Percentiles rank a stretch among this genome's conserved stretches.
Evolutionary conservation across 1,140 invertebrate genomes (phyloP).

Genomic region (Diuraphis noxia): DNA sequence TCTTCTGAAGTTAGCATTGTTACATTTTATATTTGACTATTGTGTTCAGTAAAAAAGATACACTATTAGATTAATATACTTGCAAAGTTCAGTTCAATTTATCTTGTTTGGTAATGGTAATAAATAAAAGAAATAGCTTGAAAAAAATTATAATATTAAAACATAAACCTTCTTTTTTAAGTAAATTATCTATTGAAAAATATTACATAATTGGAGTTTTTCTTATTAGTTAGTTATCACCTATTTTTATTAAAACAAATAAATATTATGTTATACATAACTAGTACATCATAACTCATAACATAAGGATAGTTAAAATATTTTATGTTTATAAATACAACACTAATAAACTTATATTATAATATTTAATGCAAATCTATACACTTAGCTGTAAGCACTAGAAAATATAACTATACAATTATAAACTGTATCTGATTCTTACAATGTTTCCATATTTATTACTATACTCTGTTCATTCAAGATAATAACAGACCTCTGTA

Average conservation of each 20-base stretch:
- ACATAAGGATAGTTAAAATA: not conserved
- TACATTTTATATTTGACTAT: constrained; percentile 51
- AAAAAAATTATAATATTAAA: not conserved
- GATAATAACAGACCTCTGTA: too few relatives aligned
- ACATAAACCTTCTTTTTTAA: not conserved
- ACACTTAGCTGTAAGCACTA: not conserved
- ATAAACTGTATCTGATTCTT: not conserved
- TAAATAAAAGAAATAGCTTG: not conserved
- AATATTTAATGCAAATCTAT: not conserved
- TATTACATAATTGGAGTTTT: not conserved
- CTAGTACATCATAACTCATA: too few relatives aligned
- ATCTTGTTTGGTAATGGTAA: not conserved
- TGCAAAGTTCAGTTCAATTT: constrained; percentile 7
- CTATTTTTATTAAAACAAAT: not conserved
- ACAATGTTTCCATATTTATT: not conserved
- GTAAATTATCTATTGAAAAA: not conserved
- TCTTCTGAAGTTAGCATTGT: constrained; percentile 44
- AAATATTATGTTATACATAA: not conserved
- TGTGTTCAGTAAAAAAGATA: not conserved
- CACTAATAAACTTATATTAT: not conserved
- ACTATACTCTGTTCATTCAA: too few relatives aligned
- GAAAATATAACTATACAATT: not conserved
- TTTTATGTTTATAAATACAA: not conserved
- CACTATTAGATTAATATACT: constrained; percentile 30
- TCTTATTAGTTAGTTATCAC: too few relatives aligned